These are phyloP conservation scores for Poeciliopsis turneri DNA, from an alignment of 2,797 vertebrate genomes.

Conservation along the genomic window DNA sequence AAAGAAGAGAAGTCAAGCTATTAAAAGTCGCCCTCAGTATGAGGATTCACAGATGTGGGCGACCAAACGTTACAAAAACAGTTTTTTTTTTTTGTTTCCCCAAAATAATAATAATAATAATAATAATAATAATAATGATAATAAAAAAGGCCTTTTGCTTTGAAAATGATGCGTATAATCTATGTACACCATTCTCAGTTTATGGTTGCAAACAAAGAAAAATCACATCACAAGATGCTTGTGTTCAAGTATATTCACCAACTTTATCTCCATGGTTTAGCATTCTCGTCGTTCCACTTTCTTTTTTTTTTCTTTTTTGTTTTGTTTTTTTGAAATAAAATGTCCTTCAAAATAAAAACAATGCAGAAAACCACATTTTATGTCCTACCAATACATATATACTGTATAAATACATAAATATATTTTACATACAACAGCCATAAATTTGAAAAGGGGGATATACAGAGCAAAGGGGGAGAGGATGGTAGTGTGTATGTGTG, in stretches of 20 bases:
- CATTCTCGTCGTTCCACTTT: constrained; percentile 77
- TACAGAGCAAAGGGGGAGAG: constrained; percentile 80
- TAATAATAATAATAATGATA: too few species aligned
- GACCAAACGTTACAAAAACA: constrained; percentile 81
- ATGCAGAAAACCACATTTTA: constrained; percentile 89
- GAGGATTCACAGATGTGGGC: constrained; percentile 80
- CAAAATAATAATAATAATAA: constrained; percentile 31
- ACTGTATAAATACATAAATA: constrained; percentile 99
- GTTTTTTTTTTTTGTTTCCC: constrained; percentile 31
- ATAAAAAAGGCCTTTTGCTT: constrained; percentile 73
- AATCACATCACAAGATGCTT: constrained; percentile 82
- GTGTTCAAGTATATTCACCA: constrained; percentile 85
- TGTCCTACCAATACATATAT: constrained; percentile 94
- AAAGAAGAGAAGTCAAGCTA: constrained; percentile 64
- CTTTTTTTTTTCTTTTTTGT: too few species aligned
- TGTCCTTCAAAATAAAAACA: constrained; percentile 83
- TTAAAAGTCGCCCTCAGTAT: constrained; percentile 75
- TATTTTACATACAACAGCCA: constrained; percentile 98
- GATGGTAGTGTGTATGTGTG: constrained; percentile 79
- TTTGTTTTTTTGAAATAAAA: constrained; percentile 76
- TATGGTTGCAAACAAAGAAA: constrained; percentile 82
- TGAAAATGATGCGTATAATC: constrained; percentile 79
- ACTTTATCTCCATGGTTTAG: constrained; percentile 77
- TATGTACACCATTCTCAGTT: constrained; percentile 80
- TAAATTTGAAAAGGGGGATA: constrained; percentile 90